Evolutionary conservation across 2,113 vertebrate species (phyloP), one percentile per base, ranked within the genome.

Genomic region (Synodontis membranacea): DNA sequence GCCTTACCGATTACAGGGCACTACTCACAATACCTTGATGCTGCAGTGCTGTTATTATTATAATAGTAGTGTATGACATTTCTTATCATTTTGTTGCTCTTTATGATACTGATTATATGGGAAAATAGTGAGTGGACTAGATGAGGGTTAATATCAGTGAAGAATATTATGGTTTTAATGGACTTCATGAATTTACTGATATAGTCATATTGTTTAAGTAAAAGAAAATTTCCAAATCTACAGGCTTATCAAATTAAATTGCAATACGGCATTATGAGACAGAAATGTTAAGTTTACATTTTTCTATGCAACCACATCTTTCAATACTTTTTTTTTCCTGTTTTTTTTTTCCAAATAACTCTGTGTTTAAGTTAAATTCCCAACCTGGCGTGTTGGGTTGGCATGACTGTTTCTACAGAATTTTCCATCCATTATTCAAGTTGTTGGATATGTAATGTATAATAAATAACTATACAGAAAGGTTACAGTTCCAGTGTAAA

Each of bases 251-350:
- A 34, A 78, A 52, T 50, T 3, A 78, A 31, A 78, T 37, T 54
- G 50, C 76, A 80, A 54, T 54, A 80, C 15, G 0, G 14, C 1
- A 31, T 48, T 54, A 37, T 39, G 31, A 54, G 19, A 12, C 48
- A 52, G 14, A 7, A 4, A 10, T 12, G 50, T 10, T 31, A 34
- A 78, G 75, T 78, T 52, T 34, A 56, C 76, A 54, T 80, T 80
- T 74, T 48, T 42, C 76, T 80, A 80, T 80, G 76, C 76, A 80
- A 80, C n/a, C 50, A 80, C 7, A 52, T 52, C 15, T 25, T 19
- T 23, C 6, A 31, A n/a, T 25, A 21, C 9, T 3, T 66, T 5
- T 34, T 62, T n/a, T 60, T 25, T 8, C 25, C 28, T 39, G 17
- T 44, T 28, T 39, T 34, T 66, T 66, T 31, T 34, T 66, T 66